Conservation (phyloP, 1,140 invertebrate species). For the Trichogramma pretiosum region DNA sequence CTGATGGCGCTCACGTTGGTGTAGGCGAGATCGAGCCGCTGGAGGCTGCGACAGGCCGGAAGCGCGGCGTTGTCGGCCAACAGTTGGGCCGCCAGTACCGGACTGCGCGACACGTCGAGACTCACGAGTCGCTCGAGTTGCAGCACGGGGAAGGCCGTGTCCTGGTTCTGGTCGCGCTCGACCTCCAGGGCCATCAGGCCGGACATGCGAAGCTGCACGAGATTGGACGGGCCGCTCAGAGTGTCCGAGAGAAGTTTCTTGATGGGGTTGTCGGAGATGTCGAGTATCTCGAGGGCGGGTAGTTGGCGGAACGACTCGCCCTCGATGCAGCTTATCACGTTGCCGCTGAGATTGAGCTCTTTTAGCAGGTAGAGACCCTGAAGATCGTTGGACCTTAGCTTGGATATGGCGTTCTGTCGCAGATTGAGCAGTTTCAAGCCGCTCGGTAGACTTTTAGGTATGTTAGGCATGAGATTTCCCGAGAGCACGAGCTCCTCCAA, state of each 20-base stretch:
- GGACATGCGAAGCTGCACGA: constrained; percentile 60
- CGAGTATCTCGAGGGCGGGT: constrained; percentile 56
- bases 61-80: constrained; percentile 61
- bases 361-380: constrained; percentile 60
- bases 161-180: constrained; percentile 44
- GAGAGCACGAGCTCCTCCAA: constrained; percentile 71
- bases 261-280: constrained; percentile 70
- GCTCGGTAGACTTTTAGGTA: constrained; percentile 60
- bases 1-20: constrained; percentile 55
- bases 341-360: constrained; percentile 60
- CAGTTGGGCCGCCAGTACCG: constrained; percentile 57
- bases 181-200: constrained; percentile 51
- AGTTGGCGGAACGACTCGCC: constrained; percentile 60
- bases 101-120: constrained; percentile 66
- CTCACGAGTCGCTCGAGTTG: constrained; percentile 59
- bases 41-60: constrained; percentile 57
- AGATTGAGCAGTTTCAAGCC: constrained; percentile 54
- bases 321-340: constrained; percentile 56
- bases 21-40: constrained; percentile 60
- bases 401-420: constrained; percentile 57
- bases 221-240: constrained; percentile 55
- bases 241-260: constrained; percentile 55
- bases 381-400: constrained; percentile 58
- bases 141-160: constrained; percentile 60
- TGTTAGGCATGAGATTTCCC: constrained; percentile 57